phyloP scores from a whole-genome alignment of 2,797 vertebrate genomes.

The Rhadinocentrus ornatus region DNA sequence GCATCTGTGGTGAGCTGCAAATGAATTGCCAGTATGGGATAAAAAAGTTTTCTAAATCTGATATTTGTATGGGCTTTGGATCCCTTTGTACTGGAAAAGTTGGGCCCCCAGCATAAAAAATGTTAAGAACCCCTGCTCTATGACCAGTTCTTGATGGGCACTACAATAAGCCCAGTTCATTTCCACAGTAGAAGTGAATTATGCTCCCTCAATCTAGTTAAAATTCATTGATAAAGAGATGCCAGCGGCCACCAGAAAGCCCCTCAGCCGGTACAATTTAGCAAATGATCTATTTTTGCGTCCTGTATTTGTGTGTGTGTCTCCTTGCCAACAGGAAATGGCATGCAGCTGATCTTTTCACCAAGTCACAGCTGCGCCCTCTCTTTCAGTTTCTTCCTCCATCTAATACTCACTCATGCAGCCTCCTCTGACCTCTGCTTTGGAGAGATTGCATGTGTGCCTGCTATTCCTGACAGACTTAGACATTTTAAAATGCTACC shows the following conservation, averaged over 20 bases:
- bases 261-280: conserved; percentile 51
- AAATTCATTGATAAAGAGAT: conserved; percentile 46
- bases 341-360: conserved; percentile 80
- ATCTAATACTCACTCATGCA: conserved; percentile 19
- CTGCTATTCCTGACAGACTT: neutral
- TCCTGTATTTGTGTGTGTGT: conserved; percentile 46
- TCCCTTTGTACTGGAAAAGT: no score
- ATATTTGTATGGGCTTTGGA: no score
- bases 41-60: no score
- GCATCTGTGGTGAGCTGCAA: no score
- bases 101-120: no score
- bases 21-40: no score
- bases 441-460: conserved; percentile 21
- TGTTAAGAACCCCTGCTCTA: neutral
- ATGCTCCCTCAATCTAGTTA: conserved; percentile 41
- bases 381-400: conserved; percentile 23
- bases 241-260: conserved; percentile 46
- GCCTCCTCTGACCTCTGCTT: conserved; percentile 16
- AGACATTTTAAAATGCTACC: conserved; percentile 35
- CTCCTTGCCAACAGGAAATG: conserved; percentile 75
- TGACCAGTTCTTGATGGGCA: conserved; percentile 17
- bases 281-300: conserved; percentile 66
- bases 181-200: conserved; percentile 30
- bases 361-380: conserved; percentile 73
- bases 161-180: conserved; percentile 26